phyloP scores from a whole-genome alignment of 1,140 invertebrate species.

The Hetaerina americana region DNA sequence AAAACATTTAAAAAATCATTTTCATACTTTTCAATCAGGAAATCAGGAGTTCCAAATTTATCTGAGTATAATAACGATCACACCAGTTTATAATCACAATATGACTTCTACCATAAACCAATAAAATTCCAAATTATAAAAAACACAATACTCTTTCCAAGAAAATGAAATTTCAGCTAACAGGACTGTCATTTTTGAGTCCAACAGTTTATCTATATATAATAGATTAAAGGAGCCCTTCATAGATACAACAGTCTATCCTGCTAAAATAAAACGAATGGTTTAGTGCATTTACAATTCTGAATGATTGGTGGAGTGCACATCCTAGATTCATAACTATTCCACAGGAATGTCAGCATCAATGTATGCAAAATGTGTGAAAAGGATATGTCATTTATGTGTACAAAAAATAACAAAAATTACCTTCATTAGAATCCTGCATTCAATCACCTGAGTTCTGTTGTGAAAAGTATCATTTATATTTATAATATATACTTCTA shows the following conservation, averaged over 20 bases:
- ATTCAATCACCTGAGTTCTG: neutral
- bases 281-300: neutral
- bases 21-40: neutral
- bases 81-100: neutral
- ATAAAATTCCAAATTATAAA: neutral
- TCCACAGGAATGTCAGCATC: neutral
- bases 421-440: neutral
- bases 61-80: neutral
- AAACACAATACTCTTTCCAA: neutral
- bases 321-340: neutral
- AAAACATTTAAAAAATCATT: neutral
- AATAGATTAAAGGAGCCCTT: neutral
- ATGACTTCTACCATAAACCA: neutral
- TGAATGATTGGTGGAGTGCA: neutral
- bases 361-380: neutral
- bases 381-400: neutral
- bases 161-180: neutral
- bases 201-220: too few species aligned
- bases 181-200: neutral
- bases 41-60: neutral
- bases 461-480: conserved; percentile 1
- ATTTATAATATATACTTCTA: conserved; percentile 1
- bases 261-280: neutral
- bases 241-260: neutral
- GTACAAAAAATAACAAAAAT: conserved; percentile 1